Evolutionary conservation across 2,113 vertebrate species (phyloP), one percentile per base, ranked within the genome.

Genomic region (Delphinapterus leucas): DNA sequence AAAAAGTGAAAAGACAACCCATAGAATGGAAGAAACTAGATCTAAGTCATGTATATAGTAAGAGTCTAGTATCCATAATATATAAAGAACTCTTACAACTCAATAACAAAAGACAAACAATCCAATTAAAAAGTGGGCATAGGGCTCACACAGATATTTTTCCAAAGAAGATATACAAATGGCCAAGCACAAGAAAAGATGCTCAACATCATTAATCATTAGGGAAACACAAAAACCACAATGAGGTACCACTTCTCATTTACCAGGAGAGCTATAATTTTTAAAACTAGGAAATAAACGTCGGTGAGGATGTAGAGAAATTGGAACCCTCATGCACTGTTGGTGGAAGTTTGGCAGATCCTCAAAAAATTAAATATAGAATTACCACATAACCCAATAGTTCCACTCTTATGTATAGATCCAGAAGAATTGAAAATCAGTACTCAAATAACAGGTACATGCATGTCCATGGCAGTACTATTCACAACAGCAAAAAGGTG

Each of bases 351-450:
- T 25, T 70, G 77, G 41, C 55, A 95, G 44, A 58, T 95, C n/a
- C 93, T 92, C 41, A 88, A 88, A 81, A 88, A 77, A 49, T 77
- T 47, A 88, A 95, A 90, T 20, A n/a, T 20, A 93, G 38, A 88
- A 92, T 58, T 88, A 86, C 28, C 28, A 23, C 36, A 65, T 53
- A 47, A 36, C 36, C n/a, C 36, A 88, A 31, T 25, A 88, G 15
- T 83, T 88, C 15, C 21, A 83, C 38, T 55, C 6, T 21, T 61
- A 88, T 17, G 8, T 68, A 68, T 36, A 28, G 58, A 84, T 26
- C n/a, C 18, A 67, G 86, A 67, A 90, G 63, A 86, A 93, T 0
- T 90, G 60, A 53, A 96, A 96, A 94, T 9, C 74, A 73, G 68
- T 81, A 47, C 44, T 86, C 65, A 86, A 65, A 81, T 55, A 61